These are phyloP conservation scores for Anolis carolinensis DNA, from an alignment of 2,113 vertebrate species.

Conservation along the genomic window DNA sequence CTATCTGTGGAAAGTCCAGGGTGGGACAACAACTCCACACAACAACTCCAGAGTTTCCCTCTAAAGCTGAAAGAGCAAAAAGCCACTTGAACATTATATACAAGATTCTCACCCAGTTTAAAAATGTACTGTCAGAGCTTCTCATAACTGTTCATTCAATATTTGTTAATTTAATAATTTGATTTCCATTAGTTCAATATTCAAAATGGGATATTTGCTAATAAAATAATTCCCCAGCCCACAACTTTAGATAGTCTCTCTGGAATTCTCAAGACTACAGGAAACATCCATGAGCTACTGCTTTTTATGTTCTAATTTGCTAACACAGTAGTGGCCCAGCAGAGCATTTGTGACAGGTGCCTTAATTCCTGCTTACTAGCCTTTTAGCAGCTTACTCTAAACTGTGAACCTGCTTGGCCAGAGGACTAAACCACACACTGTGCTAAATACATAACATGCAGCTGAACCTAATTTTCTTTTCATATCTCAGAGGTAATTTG, in stretches of 20 bases:
- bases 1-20: too few species aligned
- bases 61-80: slow-evolving; percentile 7
- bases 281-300: slow-evolving; percentile 3
- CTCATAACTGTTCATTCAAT: slow-evolving; percentile 3
- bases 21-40: too few species aligned
- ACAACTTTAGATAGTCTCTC: neutral
- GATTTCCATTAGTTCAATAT: slow-evolving; percentile 9
- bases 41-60: neutral
- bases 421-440: neutral
- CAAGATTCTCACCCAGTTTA: neutral
- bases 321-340: neutral
- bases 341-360: slow-evolving; percentile 7
- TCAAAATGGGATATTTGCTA: slow-evolving; percentile 6
- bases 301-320: slow-evolving; percentile 10
- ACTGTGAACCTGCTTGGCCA: neutral
- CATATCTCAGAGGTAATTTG: neutral
- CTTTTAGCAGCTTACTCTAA: neutral
- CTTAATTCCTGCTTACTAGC: neutral
- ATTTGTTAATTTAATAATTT: slow-evolving; percentile 21
- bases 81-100: neutral
- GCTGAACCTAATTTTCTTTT: neutral
- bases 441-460: neutral
- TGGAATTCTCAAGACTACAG: neutral
- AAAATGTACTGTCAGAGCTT: neutral
- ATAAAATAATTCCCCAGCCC: neutral